Percentiles rank a stretch among this genome's conserved stretches.
Evolutionary conservation across 2,888 invertebrate species (phyloP).

Genomic region (Lymantria dispar): DNA sequence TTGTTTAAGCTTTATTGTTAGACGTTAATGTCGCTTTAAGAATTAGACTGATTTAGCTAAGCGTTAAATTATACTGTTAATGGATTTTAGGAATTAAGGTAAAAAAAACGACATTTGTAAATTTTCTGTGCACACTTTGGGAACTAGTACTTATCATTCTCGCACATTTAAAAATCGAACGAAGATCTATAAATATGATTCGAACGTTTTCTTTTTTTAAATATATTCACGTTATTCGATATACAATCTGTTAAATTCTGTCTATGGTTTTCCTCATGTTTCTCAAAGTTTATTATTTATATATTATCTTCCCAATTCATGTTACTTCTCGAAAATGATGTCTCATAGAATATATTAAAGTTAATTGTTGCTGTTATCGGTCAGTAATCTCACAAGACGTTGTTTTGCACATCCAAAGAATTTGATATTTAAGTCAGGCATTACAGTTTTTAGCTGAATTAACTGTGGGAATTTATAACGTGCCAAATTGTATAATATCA

Average conservation of each 20-base stretch:
- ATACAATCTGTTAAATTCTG: constrained; percentile 19
- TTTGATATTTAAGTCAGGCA: constrained; percentile 39
- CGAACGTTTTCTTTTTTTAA: constrained; percentile 19
- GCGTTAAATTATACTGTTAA: constrained; percentile 77
- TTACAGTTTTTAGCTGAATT: constrained; percentile 34
- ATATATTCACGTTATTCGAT: constrained; percentile 13
- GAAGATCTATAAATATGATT: constrained; percentile 18
- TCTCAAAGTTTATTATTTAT: constrained; percentile 32
- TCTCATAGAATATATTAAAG: constrained; percentile 46
- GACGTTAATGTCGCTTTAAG: constrained; percentile 79
- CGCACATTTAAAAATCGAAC: constrained; percentile 23
- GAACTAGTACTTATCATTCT: background rate
- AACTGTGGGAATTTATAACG: constrained; percentile 43
- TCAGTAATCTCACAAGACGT: constrained; percentile 53
- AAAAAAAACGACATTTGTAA: background rate
- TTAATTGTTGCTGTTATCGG: constrained; percentile 56
- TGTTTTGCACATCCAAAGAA: constrained; percentile 57
- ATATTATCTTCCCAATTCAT: constrained; percentile 22
- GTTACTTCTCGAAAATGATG: constrained; percentile 31
- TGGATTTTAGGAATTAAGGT: constrained; percentile 66
- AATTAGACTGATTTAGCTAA: constrained; percentile 83
- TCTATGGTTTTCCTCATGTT: constrained; percentile 26
- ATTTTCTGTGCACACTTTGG: background rate
- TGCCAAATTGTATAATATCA: constrained; percentile 67
- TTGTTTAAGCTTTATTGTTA: constrained; percentile 79